Evolutionary conservation across 2,113 vertebrate species (phyloP).

Genomic region (Cynopterus brachyotis): DNA sequence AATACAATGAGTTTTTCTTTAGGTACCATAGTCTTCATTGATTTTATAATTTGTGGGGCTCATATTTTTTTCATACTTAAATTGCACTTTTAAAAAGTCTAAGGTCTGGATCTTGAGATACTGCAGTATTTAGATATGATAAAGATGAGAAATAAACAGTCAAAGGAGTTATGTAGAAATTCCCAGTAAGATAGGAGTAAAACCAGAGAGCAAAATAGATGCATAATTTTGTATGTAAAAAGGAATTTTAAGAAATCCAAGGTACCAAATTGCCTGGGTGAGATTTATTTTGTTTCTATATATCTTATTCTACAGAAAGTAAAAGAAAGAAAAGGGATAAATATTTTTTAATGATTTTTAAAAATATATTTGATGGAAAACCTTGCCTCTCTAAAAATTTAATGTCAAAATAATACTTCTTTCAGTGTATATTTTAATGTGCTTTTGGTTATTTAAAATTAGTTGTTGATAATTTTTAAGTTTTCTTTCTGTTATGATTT

Average conservation of each 20-base stretch:
- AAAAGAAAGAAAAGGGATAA: not conserved
- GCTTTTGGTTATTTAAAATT: not conserved
- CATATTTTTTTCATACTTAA: not conserved
- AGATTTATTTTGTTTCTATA: not conserved
- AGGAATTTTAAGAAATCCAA: not conserved
- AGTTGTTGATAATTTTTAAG: not conserved
- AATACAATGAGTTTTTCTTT: not conserved
- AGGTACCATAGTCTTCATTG: not conserved
- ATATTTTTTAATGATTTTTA: not conserved
- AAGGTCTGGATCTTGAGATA: not conserved
- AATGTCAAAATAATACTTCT: not conserved
- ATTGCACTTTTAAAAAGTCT: not conserved
- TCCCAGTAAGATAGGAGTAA: not conserved
- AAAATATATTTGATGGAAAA: not conserved
- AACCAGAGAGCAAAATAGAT: not conserved
- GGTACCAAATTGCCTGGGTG: not conserved
- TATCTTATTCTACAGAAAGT: not conserved
- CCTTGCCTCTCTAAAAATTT: not conserved
- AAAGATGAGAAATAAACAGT: not conserved
- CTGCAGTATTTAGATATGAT: not conserved
- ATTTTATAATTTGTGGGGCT: not conserved
- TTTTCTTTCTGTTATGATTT: not conserved
- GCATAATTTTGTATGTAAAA: not conserved
- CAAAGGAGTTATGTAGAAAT: not conserved
- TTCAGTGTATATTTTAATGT: not conserved